phyloP scores from a whole-genome alignment of 2,113 vertebrate genomes.

The Paramormyrops kingsleyae region DNA sequence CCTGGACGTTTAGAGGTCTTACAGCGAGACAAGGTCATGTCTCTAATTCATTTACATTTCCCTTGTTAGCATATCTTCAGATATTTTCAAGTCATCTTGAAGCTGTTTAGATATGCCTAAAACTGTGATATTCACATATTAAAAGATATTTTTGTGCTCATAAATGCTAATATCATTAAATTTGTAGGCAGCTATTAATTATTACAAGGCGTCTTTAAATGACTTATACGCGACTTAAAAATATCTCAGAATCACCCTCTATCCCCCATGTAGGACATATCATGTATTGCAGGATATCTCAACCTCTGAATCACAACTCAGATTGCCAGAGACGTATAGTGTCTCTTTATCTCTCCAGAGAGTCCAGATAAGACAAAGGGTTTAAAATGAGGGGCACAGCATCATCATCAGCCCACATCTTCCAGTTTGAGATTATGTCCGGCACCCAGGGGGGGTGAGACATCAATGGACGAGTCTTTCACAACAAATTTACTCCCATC shows the following conservation, averaged over 20 bases:
- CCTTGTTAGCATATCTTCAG: neutral
- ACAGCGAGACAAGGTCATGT: neutral
- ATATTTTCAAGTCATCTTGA: neutral
- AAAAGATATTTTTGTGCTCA: neutral
- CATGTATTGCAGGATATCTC: neutral
- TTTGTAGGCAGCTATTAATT: neutral
- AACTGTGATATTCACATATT: neutral
- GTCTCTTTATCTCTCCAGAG: neutral
- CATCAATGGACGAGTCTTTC: neutral
- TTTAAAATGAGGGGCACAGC: neutral
- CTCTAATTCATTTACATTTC: neutral
- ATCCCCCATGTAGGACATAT: neutral
- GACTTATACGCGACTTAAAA: neutral
- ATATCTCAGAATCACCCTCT: neutral
- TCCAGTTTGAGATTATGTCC: neutral
- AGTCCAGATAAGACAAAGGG: neutral
- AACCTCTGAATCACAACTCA: neutral
- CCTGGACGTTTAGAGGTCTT: neutral
- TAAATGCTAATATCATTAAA: neutral
- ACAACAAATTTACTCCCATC: neutral
- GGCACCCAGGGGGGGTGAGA: neutral
- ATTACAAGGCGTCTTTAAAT: neutral
- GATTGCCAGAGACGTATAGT: neutral
- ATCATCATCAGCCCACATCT: neutral
- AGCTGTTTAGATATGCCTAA: neutral